phyloP scores from a whole-genome alignment of 1,140 invertebrate genomes.

The Lethrus apterus region DNA sequence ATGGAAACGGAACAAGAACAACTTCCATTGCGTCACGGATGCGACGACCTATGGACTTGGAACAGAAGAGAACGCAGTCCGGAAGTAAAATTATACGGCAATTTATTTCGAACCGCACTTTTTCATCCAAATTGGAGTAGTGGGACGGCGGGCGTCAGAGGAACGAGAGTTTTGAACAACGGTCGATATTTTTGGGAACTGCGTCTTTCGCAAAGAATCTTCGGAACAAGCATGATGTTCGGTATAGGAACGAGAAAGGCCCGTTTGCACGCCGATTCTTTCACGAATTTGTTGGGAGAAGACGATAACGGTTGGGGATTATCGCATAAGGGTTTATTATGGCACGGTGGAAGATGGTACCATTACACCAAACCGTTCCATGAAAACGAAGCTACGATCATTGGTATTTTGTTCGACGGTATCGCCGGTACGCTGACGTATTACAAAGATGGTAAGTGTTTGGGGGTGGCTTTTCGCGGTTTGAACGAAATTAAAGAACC shows the following conservation, averaged over 20 bases:
- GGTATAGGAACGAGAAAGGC: constrained; percentile 59
- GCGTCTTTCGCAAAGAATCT: constrained; percentile 55
- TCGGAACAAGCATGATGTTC: constrained; percentile 74
- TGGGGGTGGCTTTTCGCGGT: constrained; percentile 52
- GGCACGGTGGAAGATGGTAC: constrained; percentile 56
- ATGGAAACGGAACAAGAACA: constrained; percentile 26
- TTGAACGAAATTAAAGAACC: constrained; percentile 52
- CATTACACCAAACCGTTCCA: constrained; percentile 61
- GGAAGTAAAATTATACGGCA: constrained; percentile 54
- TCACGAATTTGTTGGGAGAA: constrained; percentile 64
- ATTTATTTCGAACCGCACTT: constrained; percentile 45
- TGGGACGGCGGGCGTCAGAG: constrained; percentile 62
- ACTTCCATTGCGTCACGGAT: constrained; percentile 41
- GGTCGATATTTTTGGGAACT: constrained; percentile 65
- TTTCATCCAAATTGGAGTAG: constrained; percentile 74
- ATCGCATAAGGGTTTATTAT: constrained; percentile 65
- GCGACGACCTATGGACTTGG: constrained; percentile 62
- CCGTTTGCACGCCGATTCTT: constrained; percentile 56
- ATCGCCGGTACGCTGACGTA: constrained; percentile 61
- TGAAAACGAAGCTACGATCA: constrained; percentile 58
- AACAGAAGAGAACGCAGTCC: constrained; percentile 53
- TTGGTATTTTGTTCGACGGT: constrained; percentile 63
- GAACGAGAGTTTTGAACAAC: constrained; percentile 55
- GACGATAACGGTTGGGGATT: constrained; percentile 65
- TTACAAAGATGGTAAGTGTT: constrained; percentile 60